phyloP scores from a whole-genome alignment of 1,140 invertebrate species.

The Trypoxylus dichotomus region DNA sequence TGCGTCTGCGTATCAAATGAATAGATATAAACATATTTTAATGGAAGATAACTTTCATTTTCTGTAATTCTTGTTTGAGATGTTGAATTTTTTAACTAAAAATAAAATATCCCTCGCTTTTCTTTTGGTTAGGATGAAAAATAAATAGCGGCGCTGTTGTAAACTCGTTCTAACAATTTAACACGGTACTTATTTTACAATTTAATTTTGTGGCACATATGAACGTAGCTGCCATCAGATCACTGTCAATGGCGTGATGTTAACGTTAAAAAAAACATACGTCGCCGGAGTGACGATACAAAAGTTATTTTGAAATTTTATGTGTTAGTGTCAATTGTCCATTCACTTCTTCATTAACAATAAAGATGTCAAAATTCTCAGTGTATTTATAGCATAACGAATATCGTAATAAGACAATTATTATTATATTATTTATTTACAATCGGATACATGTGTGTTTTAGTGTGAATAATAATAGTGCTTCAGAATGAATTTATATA shows the following conservation, averaged over 20 bases:
- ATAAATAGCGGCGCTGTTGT: no score
- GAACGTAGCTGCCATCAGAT: not conserved
- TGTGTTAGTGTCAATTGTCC: conserved; percentile 9
- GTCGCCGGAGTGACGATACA: not conserved
- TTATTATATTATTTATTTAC: conserved; percentile 9
- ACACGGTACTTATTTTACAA: no score
- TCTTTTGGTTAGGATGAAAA: no score
- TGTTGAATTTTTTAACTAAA: no score
- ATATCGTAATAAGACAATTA: not conserved
- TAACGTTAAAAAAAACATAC: not conserved
- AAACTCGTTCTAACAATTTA: no score
- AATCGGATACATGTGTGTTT: conserved; percentile 3
- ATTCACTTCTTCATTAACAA: not conserved
- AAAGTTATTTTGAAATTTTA: not conserved
- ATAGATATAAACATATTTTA: no score
- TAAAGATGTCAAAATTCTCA: conserved; percentile 23
- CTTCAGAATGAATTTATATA: conserved; percentile 50
- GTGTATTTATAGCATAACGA: conserved; percentile 23
- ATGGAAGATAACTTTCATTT: no score
- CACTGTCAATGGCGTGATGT: conserved; percentile 8
- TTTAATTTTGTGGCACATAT: not conserved
- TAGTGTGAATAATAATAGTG: not conserved
- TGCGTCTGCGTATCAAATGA: no score
- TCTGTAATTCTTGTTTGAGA: no score
- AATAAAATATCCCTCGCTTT: no score